Evolutionary conservation across 2,113 vertebrate genomes (phyloP), one percentile per base, ranked within the genome.

Genomic region (Tragelaphus buxtoni): DNA sequence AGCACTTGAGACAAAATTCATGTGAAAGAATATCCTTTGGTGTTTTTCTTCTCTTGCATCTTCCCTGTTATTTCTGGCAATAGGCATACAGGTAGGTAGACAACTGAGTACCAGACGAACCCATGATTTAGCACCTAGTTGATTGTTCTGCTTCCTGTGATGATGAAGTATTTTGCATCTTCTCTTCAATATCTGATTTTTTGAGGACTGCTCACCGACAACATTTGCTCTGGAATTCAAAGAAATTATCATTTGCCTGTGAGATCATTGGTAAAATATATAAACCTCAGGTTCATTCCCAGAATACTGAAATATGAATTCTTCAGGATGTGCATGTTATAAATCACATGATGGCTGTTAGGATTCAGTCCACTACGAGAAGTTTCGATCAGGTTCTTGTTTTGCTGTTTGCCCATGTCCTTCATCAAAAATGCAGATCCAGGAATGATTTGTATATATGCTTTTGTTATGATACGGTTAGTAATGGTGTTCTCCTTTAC

Each of bases 141-240:
- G 58, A 45, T 56, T 79, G 49, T 18, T 89, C 18, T 61, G 0
- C 32, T 61, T 69, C 35, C 35, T 89, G 30, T 61, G 6, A 39
- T 17, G 17, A 79, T 88, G 30, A 82, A 79, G 17, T n/a, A 20
- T 88, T 90, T 95, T 77, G 30, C 22, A 2, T 7, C 35, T 79
- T 60, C 90, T 88, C 47, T 39, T 24, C 55, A 92, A 83, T n/a
- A 9, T 14, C 45, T 77, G 10, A 0, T 93, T 92, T 98, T 84
- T 84, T 56, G 82, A 98, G 47, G 47, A 32, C 51, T 93, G 24
- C 20, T 92, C 81, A 13, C 39, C 22, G 7, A 30, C 69, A 80
- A 7, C 20, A 49, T 56, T 72, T 77, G 85, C 47, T 82, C 42
- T 56, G 87, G 51, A 91, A 63, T 56, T 83, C 61, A 47, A 32